Conservation (phyloP, 2,113 vertebrate species). For the Panurus biarmicus region DNA sequence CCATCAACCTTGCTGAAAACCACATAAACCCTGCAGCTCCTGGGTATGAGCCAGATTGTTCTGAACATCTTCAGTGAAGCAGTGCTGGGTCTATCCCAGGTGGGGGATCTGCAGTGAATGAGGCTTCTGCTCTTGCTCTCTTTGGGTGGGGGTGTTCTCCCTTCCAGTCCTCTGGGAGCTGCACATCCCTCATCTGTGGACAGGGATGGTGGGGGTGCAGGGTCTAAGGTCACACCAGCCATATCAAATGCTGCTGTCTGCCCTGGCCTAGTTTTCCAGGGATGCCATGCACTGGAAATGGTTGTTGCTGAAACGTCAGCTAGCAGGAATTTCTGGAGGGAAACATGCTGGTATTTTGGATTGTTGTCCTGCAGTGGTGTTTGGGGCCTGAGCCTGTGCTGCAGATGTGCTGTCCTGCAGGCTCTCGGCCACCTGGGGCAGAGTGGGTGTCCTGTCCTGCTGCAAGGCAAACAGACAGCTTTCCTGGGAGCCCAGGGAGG, state of each 20-base stretch:
- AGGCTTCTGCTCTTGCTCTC: not conserved
- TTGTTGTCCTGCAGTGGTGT: not conserved
- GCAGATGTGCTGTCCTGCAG: not conserved
- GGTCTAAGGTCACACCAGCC: too few relatives aligned
- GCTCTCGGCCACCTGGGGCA: not conserved
- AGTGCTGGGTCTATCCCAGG: not conserved
- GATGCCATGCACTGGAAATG: not conserved
- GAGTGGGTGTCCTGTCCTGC: not conserved
- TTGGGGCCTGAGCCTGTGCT: not conserved
- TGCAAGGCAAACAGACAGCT: not conserved
- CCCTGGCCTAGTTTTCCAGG: not conserved
- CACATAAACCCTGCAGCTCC: rapidly evolving
- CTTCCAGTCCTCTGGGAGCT: not conserved
- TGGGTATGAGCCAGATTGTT: not conserved
- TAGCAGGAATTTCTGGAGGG: not conserved
- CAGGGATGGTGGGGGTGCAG: not conserved
- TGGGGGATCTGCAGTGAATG: not conserved
- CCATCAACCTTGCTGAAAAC: not conserved
- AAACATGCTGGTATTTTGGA: not conserved
- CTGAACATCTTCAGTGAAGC: not conserved
- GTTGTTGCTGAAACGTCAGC: not conserved
- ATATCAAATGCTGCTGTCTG: not conserved
- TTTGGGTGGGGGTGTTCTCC: not conserved
- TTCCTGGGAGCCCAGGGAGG: not conserved
- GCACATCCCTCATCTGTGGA: not conserved